Conservation (phyloP, 2,797 vertebrate genomes). For the Myioborus melanocephalus region DNA sequence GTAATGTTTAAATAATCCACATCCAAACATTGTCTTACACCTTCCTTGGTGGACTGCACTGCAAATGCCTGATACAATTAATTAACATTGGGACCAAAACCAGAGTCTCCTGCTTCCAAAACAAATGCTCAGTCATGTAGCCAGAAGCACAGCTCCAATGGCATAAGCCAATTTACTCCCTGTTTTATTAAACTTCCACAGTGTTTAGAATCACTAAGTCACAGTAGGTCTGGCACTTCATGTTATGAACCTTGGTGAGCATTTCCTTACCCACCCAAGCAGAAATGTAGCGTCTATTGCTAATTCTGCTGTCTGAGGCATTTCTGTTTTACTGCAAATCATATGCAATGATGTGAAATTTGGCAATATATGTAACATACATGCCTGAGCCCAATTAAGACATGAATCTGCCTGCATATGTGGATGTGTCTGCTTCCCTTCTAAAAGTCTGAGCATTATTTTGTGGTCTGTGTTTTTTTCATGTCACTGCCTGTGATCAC, state of each 20-base stretch:
- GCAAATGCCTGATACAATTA: slow-evolving; percentile 51
- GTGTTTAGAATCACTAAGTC: slow-evolving; percentile 53
- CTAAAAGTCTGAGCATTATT: background rate
- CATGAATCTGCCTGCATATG: background rate
- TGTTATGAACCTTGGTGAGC: slow-evolving; percentile 2
- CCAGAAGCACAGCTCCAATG: slow-evolving; percentile 57
- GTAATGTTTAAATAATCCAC: slow-evolving; percentile 36
- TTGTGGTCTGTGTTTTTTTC: background rate
- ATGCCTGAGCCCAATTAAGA: background rate
- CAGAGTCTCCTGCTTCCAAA: slow-evolving; percentile 65
- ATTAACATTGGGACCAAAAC: slow-evolving; percentile 65
- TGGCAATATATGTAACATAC: background rate
- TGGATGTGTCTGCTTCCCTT: background rate
- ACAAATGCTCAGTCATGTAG: slow-evolving; percentile 57
- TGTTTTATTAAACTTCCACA: slow-evolving; percentile 61
- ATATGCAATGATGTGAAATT: background rate
- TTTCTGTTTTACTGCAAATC: background rate
- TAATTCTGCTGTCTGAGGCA: background rate
- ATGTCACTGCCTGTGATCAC: background rate
- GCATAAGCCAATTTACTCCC: slow-evolving; percentile 50
- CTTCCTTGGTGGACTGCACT: slow-evolving; percentile 35
- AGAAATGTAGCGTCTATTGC: background rate
- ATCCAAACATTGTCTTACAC: slow-evolving; percentile 41
- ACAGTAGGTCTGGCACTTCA: slow-evolving; percentile 22
- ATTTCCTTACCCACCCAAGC: background rate